Percentiles rank a stretch among this genome's conserved stretches.
Evolutionary conservation across 2,888 invertebrate species (phyloP).

Genomic region (Punctoribates punctum): DNA sequence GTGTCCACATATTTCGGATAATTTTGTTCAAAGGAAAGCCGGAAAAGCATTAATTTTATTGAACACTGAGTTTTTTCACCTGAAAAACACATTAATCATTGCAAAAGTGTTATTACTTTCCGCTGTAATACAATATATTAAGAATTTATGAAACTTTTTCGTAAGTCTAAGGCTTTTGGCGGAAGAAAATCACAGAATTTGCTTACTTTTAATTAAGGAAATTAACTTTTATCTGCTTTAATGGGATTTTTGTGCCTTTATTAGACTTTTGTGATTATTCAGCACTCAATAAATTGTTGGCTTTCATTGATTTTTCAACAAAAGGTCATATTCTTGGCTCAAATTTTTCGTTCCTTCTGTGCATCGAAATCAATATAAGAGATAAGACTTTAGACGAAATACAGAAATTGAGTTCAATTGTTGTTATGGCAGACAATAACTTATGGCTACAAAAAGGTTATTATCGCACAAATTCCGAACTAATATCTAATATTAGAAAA

Average conservation of each 20-base stretch:
- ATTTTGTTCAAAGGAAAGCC: slow-evolving; percentile 13
- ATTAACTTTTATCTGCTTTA: no score
- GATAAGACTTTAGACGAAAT: not conserved
- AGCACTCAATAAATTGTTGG: no score
- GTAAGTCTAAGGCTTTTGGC: not conserved
- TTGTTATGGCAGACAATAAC: slow-evolving; percentile 3
- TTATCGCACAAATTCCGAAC: not conserved
- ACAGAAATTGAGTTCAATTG: slow-evolving; percentile 7
- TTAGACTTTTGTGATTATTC: no score
- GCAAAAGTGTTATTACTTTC: slow-evolving; percentile 15
- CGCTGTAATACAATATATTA: not conserved
- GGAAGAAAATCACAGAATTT: no score
- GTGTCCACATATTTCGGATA: not conserved
- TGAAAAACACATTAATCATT: not conserved
- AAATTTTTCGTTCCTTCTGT: not conserved
- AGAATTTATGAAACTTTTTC: not conserved
- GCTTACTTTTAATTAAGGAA: no score
- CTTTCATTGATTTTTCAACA: not conserved
- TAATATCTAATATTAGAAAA: slow-evolving; percentile 9
- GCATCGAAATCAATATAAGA: not conserved
- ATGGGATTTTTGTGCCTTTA: no score
- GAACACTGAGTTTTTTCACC: not conserved
- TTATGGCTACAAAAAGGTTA: slow-evolving; percentile 1
- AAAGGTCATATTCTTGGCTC: no score
- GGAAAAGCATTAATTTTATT: not conserved